Percentiles rank a stretch among this genome's conserved stretches.
Evolutionary conservation across 2,113 vertebrate species (phyloP).

Genomic region (Ageneiosus marmoratus): DNA sequence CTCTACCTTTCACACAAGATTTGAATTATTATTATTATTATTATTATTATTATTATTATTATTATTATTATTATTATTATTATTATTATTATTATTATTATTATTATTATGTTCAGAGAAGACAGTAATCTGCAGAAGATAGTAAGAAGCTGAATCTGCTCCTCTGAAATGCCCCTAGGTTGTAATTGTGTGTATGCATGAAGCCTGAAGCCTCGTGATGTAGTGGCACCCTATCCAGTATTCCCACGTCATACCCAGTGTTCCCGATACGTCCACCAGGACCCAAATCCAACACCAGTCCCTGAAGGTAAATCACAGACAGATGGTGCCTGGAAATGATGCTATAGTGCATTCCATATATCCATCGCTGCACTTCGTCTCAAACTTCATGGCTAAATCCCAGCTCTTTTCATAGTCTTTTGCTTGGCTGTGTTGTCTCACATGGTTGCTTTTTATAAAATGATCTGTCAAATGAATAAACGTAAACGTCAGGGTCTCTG

Average conservation of each 20-base stretch:
- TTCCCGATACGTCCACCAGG: not conserved
- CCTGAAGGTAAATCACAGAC: not conserved
- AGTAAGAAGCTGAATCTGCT: not conserved
- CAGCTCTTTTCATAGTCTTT: not conserved
- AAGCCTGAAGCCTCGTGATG: not conserved
- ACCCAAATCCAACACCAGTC: not conserved
- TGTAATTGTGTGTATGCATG: not conserved
- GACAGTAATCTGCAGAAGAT: not conserved
- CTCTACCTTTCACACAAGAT: no score
- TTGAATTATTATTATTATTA: no score
- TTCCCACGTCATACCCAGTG: not conserved
- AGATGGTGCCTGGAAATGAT: not conserved
- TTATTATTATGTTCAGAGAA: no score
- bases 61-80: no score
- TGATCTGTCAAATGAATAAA: conserved; percentile 30
- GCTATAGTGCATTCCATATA: not conserved
- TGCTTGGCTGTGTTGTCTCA: not conserved
- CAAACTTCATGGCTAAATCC: not conserved
- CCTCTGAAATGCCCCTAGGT: not conserved
- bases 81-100: no score
- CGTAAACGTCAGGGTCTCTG: conserved; percentile 1
- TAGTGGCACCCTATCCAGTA: not conserved
- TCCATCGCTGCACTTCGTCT: not conserved
- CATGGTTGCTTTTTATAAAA: not conserved
- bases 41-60: no score